A percentile compares a stretch with the other conserved stretches of the same genome.
phyloP scores from a whole-genome alignment of 2,888 invertebrate species.

The Bombyx huttoni region DNA sequence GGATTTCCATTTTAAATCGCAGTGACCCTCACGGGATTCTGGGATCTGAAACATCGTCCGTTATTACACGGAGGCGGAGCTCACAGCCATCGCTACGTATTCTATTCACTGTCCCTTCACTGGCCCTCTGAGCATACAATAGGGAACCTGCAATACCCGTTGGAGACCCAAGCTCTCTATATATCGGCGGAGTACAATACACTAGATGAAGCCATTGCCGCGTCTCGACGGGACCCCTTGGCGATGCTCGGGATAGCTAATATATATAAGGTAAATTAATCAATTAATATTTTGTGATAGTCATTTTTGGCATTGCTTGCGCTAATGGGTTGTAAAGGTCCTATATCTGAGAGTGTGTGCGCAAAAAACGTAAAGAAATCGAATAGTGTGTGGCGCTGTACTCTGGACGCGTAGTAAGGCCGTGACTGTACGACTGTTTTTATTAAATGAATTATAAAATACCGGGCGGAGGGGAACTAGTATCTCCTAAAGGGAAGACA shows the following conservation, averaged over 20 bases:
- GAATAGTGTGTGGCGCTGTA: too few relatives aligned
- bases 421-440: too few relatives aligned
- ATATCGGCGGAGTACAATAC: slow-evolving; percentile 39
- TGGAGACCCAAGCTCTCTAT: slow-evolving; percentile 41
- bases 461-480: too few relatives aligned
- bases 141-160: slow-evolving; percentile 30
- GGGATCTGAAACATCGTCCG: slow-evolving; percentile 26
- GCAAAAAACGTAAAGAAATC: too few relatives aligned
- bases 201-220: slow-evolving; percentile 25
- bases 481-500: too few relatives aligned
- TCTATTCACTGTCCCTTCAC: slow-evolving; percentile 38
- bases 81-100: slow-evolving; percentile 42
- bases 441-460: too few relatives aligned
- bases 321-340: too few relatives aligned
- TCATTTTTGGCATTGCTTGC: too few relatives aligned
- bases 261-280: slow-evolving; percentile 31
- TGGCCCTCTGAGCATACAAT: slow-evolving; percentile 49
- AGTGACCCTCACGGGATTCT: slow-evolving; percentile 36
- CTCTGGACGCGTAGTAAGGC: too few relatives aligned
- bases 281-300: too few relatives aligned
- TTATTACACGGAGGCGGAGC: slow-evolving; percentile 43
- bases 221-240: slow-evolving; percentile 28
- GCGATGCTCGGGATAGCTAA: slow-evolving; percentile 40
- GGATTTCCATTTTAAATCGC: slow-evolving; percentile 3
- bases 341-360: too few relatives aligned